phyloP scores from a whole-genome alignment of 37 sponge, comb jelly and placozoan genomes.

The Axinella damicornis region DNA sequence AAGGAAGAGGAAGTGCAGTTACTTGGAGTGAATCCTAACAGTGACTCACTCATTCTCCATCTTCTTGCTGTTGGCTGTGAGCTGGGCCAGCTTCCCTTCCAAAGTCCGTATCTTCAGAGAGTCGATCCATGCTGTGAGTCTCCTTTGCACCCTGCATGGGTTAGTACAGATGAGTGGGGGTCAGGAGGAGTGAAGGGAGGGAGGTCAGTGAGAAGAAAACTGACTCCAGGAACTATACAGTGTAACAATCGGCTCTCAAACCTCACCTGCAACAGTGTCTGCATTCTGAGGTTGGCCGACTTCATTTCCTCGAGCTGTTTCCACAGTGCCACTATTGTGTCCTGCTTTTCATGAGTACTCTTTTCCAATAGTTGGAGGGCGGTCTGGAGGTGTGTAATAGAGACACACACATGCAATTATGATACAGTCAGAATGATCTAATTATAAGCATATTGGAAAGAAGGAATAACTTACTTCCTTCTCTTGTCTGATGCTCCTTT shows the following conservation, averaged over 20 bases:
- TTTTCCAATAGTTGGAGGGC: conserved; percentile 91
- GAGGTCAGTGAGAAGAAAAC: not conserved
- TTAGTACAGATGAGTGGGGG: no score
- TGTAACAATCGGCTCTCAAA: no score
- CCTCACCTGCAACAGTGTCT: conserved; percentile 81
- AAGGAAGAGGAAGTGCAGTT: no score
- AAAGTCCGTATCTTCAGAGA: conserved; percentile 51
- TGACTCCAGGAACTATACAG: not conserved
- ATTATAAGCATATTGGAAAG: no score
- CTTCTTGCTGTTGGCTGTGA: conserved; percentile 59
- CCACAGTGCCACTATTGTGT: conserved; percentile 80
- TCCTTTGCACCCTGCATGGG: no score
- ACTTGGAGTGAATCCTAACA: no score
- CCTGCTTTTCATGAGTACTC: conserved; percentile 92
- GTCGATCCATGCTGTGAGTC: no score
- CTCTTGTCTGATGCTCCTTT: no score
- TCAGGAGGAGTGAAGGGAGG: no score
- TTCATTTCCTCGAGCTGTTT: conserved; percentile 94
- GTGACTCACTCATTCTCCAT: conserved; percentile 62
- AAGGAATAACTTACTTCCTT: no score
- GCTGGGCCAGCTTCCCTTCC: conserved; percentile 56
- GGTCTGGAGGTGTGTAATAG: conserved; percentile 27
- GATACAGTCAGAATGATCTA: not conserved
- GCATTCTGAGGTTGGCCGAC: conserved; percentile 77
- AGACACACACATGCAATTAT: no score